A percentile compares a stretch with the other conserved stretches of the same genome.
Conservation (phyloP, 2,797 vertebrate species). For the Sebastes diploproa region DNA sequence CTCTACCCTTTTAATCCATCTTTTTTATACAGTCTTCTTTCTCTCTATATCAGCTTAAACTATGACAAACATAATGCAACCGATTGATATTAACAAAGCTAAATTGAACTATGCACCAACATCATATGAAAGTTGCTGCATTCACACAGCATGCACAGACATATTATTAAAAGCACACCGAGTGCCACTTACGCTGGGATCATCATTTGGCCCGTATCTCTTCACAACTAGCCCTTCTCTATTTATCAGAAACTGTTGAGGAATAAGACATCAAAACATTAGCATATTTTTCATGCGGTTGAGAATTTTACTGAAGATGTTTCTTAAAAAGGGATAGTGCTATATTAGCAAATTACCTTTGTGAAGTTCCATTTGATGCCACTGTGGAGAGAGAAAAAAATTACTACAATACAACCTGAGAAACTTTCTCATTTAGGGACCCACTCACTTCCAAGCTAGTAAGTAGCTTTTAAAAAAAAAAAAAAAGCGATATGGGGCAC, state of each 20-base stretch:
- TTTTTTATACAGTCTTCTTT: background rate
- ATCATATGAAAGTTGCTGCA: background rate
- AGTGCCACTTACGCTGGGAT: conserved; percentile 86
- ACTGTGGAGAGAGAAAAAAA: conserved; percentile 52
- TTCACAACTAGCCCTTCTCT: conserved; percentile 91
- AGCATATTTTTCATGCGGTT: background rate
- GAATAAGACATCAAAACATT: background rate
- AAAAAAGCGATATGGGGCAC: too few relatives aligned
- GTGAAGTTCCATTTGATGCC: conserved; percentile 98
- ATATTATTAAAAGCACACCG: background rate
- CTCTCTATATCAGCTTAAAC: background rate
- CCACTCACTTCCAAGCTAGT: too few relatives aligned
- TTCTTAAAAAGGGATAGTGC: fast-evolving
- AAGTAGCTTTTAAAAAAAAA: too few relatives aligned
- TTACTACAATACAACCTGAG: background rate
- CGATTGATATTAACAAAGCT: background rate
- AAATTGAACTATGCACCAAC: background rate
- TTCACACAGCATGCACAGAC: background rate
- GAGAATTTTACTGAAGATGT: background rate
- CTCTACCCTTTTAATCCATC: background rate
- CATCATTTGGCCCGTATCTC: conserved; percentile 91
- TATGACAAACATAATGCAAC: background rate
- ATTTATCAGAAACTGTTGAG: conserved; percentile 92
- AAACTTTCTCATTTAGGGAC: background rate
- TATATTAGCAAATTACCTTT: conserved; percentile 83